Evolutionary conservation across 2,797 vertebrate genomes (phyloP).

Genomic region (Epinephelus coioides): DNA sequence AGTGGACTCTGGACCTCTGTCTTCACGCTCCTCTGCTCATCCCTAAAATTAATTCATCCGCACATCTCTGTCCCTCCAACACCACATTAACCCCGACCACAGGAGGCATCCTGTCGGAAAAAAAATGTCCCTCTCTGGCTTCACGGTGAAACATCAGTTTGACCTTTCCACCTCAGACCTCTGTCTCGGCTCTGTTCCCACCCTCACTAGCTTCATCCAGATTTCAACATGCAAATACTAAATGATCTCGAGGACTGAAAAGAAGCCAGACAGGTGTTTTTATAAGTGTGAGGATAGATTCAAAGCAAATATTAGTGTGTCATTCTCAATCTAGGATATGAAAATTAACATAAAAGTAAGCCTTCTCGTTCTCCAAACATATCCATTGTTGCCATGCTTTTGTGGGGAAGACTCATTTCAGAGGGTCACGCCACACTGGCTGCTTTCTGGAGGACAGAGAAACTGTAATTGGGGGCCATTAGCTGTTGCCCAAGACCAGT

Average conservation of each 20-base stretch:
- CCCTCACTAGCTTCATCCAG: constrained; percentile 52
- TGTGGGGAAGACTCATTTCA: constrained; percentile 72
- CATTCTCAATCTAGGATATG: background rate
- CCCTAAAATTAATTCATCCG: constrained; percentile 89
- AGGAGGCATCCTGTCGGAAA: constrained; percentile 86
- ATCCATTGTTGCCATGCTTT: constrained; percentile 40
- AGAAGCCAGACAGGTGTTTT: background rate
- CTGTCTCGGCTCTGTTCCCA: constrained; percentile 66
- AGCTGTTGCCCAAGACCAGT: constrained; percentile 77
- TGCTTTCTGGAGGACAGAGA: constrained; percentile 83
- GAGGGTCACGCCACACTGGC: constrained; percentile 79
- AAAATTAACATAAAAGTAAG: background rate
- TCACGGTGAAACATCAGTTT: constrained; percentile 79
- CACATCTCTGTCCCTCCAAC: constrained; percentile 87
- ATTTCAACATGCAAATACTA: constrained; percentile 57
- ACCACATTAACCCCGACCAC: constrained; percentile 88
- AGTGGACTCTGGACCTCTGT: constrained; percentile 88
- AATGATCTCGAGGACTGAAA: background rate
- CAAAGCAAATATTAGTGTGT: background rate
- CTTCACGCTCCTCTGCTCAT: constrained; percentile 88
- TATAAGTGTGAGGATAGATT: background rate
- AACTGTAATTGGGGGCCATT: constrained; percentile 84
- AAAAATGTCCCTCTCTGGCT: constrained; percentile 76
- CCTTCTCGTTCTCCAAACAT: constrained; percentile 4
- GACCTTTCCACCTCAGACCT: constrained; percentile 80